Evolutionary conservation across 2,888 invertebrate genomes (phyloP), one percentile per base, ranked within the genome.

Genomic region (Metalampra italica): DNA sequence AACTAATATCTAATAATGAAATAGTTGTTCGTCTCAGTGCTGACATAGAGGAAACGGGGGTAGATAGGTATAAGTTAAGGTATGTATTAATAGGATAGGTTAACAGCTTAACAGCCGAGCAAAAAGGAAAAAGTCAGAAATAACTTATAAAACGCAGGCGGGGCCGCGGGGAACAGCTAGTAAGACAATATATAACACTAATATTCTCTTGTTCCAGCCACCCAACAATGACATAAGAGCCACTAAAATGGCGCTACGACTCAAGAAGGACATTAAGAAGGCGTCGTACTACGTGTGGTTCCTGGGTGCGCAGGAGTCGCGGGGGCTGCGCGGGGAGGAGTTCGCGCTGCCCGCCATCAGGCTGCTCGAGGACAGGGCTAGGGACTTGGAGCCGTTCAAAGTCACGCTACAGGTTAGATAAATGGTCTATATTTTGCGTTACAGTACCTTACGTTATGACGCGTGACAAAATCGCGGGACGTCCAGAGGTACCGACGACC

Each of bases 301-400:
- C 90, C 92, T 98, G 69, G 98, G 98, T 15, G 98, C 98, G 66
- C 96, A 97, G 88, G 98, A 98, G 89, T 96, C 97, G 50, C 94
- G 96, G 64, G 98, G 96, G 0, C 86, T 97, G 29, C 89, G 96
- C 0, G 97, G 98, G 30, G 92, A 95, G 63, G 95, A 96, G 72
- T 96, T 94, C 68, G 95, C 97, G 48, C 90, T 96, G 51, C 95
- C 97, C 9, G 96, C 97, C 51, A 93, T 97, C 61, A 92, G 94
- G 60, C 93, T 96, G 71, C 89, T 98, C 56, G 93, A 97, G 64
- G 94, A 95, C 71, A 92, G 97, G 62, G 95, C 97, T 58, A 91
- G 94, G 56, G 94, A 96, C 69, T 93, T 96, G 72, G 96, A 97
- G 75, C 95, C 97, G 54, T 93, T 97, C 78, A 95, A 98, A 90